Percentiles rank a stretch among this genome's conserved stretches.
phyloP scores from a whole-genome alignment of 2,113 vertebrate genomes.

The Rhinopomastus cyanomelas region DNA sequence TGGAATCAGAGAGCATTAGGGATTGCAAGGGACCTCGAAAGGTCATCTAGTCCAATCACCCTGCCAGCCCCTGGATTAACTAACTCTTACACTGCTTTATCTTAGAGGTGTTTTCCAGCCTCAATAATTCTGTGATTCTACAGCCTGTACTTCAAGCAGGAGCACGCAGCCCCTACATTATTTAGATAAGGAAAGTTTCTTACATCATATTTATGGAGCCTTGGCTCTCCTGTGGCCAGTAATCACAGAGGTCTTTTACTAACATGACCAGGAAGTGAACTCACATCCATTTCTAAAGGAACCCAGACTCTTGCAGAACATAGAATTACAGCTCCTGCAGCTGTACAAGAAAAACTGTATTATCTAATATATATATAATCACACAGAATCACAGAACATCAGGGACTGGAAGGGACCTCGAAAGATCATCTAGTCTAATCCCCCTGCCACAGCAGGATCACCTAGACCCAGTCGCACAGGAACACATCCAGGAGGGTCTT shows the following conservation, averaged over 20 bases:
- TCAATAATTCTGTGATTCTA: no score
- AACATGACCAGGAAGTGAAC: neutral
- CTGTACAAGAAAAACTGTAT: neutral
- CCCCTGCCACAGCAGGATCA: no score
- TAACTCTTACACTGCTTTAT: neutral
- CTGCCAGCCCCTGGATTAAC: neutral
- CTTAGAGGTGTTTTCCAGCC: no score
- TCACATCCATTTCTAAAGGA: neutral
- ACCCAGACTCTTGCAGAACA: neutral
- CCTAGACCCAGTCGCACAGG: no score
- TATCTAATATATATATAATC: no score
- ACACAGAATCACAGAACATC: no score
- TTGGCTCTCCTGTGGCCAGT: neutral
- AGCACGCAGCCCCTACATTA: neutral
- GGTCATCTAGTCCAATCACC: no score
- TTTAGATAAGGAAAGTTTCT: neutral
- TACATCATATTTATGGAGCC: neutral
- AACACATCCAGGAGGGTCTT: no score
- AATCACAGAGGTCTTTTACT: slow-evolving; percentile 12
- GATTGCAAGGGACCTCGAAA: no score
- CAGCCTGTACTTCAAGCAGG: neutral
- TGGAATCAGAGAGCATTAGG: no score
- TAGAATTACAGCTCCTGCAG: neutral
- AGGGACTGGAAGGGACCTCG: no score
- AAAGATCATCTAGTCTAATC: no score